Base-by-base conservation (phyloP, 2,797 vertebrate genomes). In the Cichlasoma orientale region DNA sequence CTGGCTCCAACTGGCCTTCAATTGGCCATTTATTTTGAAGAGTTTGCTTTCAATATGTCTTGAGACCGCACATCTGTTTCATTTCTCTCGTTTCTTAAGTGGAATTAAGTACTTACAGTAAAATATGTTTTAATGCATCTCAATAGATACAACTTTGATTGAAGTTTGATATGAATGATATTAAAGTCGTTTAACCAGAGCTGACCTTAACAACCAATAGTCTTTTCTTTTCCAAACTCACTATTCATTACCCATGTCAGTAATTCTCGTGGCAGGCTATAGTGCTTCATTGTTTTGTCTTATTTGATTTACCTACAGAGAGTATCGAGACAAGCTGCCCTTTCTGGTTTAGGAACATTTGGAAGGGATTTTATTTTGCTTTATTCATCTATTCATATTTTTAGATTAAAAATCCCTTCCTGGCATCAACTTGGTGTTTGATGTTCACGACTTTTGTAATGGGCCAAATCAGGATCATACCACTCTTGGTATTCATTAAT, bases 401-500 rank as follows among this genome's bases (percentile, higher is more conserved):
- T 38, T 52, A 33, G 54, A 33, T 56, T 56, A 14, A 27, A 90
- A 89, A 89, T 78, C 82, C 63, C 59, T 55, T 12, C 33, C 47
- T 82, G 78, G 47, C 77, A 82, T 71, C 55, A 57, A 23, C 33
- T 69, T 70, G 69, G 56, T 82, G 75, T 44, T 73, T 86, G 82
- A 91, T 80, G 54, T 36, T 36, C 10, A 78, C 41, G 72, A 87
- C 81, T 92, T 92, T 86, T 77, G 58, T 80, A 68, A 55, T 31
- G 68, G 75, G 58, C 68, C 59, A 79, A 82, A 83, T 88, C 74
- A 73, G 79, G 63, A 82, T 74, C 27, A 56, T 14, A 68, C 38
- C 18, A 11, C 78, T 58, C 41, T 74, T 92, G 81, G 57, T 81
- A 76, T 84, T 86, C 74, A 78, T 88, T 84, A 78, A 82, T 82